phyloP scores from a whole-genome alignment of 2,113 vertebrate species.

The Rhodinocichla rosea region DNA sequence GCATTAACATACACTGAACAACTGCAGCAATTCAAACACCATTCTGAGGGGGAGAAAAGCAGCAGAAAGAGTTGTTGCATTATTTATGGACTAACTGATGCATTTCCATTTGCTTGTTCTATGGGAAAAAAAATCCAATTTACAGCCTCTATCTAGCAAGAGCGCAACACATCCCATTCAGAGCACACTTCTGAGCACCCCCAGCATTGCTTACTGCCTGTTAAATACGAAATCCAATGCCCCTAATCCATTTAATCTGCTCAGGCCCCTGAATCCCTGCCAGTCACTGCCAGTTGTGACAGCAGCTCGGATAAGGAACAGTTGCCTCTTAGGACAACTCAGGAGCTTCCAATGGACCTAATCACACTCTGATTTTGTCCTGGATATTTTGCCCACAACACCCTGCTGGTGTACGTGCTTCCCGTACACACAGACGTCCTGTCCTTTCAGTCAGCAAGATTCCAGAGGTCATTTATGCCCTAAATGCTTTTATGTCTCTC shows the following conservation, averaged over 20 bases:
- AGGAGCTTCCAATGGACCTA: not conserved
- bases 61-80: not conserved
- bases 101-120: not conserved
- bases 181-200: not conserved
- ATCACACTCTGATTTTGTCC: not conserved
- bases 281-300: not conserved
- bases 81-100: not conserved
- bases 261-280: not conserved
- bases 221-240: not conserved
- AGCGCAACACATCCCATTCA: not conserved
- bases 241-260: not conserved
- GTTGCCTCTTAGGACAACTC: accelerated
- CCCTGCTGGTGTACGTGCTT: not conserved
- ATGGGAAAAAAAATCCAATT: not conserved
- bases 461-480: not conserved
- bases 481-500: not conserved
- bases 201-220: not conserved
- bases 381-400: not conserved
- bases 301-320: not conserved
- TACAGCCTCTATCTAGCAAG: not conserved
- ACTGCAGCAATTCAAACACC: not conserved
- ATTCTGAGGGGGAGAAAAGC: not conserved
- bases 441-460: not conserved
- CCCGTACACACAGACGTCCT: not conserved
- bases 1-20: not conserved